Base-by-base conservation (phyloP, 2,888 invertebrate species). In the Hydrotaea diabolus region DNA sequence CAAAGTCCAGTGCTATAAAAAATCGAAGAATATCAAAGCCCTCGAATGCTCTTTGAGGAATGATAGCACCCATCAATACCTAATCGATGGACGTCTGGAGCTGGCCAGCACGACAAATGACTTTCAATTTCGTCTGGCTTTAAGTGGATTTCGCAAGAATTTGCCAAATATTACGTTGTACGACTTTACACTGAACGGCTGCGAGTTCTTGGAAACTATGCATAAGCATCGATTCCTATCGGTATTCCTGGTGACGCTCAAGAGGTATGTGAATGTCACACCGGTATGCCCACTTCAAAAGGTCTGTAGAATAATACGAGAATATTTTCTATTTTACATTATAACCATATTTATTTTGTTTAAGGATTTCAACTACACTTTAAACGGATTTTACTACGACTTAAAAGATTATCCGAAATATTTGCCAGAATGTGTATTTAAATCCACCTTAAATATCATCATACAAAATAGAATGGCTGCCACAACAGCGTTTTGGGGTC, bases 301-400 rank as follows among this genome's bases (percentile, higher is more conserved):
- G 49, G 49, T 49, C 9, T 39, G 31, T 31, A n/a, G n/a, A n/a
- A n/a, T n/a, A n/a, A n/a, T n/a, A n/a, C n/a, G n/a, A n/a, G n/a
- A n/a, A n/a, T n/a, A n/a, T n/a, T n/a, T n/a, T n/a, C n/a, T n/a
- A n/a, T n/a, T n/a, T n/a, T n/a, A n/a, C n/a, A n/a, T n/a, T n/a
- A n/a, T n/a, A n/a, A n/a, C n/a, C n/a, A 31, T 31, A 31, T 2
- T 49, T 49, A 4, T 39, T 39, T 9, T n/a, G 2, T n/a, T 49
- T 49, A 2, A 49, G 49, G n/a, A 49, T 49, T 49, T 49, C 49
- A 49, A 49, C 49, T 49, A 49, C n/a, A 49, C 49, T n/a, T 49
- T 49, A n/a, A 49, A 1, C 49, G 49, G 49, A 1, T 49, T 49
- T 49, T n/a, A 49, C 49, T 49, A n/a, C 7, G 7, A 49, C 13